Evolutionary conservation across 2,888 invertebrate species (phyloP).

Genomic region (Sarcophaga variegata): DNA sequence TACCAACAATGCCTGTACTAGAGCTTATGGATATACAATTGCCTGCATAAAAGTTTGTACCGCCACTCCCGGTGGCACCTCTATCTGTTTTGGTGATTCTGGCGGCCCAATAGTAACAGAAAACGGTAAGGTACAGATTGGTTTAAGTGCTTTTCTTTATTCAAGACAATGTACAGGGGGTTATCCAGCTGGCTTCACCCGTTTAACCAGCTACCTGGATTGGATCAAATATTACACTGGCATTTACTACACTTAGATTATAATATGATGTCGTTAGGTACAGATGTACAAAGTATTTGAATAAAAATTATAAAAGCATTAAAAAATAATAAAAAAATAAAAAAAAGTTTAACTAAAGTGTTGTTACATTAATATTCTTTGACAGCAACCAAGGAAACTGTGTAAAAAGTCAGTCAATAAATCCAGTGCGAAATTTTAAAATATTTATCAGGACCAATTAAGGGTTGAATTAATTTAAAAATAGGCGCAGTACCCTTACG

Average conservation of each 20-base stretch:
- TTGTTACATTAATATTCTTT: too few species aligned
- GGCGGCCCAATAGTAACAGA: slow-evolving; percentile 78
- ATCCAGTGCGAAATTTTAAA: too few species aligned
- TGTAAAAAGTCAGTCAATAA: too few species aligned
- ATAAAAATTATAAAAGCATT: too few species aligned
- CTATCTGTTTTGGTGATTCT: slow-evolving; percentile 80
- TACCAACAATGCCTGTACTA: slow-evolving; percentile 75
- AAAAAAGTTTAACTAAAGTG: too few species aligned
- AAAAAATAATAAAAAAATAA: slow-evolving; percentile 2
- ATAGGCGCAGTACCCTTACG: too few species aligned
- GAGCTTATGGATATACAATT: slow-evolving; percentile 71
- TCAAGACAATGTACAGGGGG: slow-evolving; percentile 71
- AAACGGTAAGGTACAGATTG: slow-evolving; percentile 74
- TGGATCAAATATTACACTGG: slow-evolving; percentile 75
- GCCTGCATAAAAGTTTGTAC: slow-evolving; percentile 78
- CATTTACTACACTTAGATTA: slow-evolving; percentile 43
- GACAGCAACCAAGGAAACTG: too few species aligned
- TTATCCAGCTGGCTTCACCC: slow-evolving; percentile 73
- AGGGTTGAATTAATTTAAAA: too few species aligned
- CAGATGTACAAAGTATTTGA: too few species aligned
- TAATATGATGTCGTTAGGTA: not conserved
- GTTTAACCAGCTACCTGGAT: slow-evolving; percentile 73
- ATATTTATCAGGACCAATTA: too few species aligned
- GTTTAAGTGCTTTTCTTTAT: slow-evolving; percentile 60
- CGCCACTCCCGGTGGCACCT: slow-evolving; percentile 77